Evolutionary conservation across 1,140 invertebrate genomes (phyloP), one percentile per base, ranked within the genome.

Genomic region (Bombyx mandarina): DNA sequence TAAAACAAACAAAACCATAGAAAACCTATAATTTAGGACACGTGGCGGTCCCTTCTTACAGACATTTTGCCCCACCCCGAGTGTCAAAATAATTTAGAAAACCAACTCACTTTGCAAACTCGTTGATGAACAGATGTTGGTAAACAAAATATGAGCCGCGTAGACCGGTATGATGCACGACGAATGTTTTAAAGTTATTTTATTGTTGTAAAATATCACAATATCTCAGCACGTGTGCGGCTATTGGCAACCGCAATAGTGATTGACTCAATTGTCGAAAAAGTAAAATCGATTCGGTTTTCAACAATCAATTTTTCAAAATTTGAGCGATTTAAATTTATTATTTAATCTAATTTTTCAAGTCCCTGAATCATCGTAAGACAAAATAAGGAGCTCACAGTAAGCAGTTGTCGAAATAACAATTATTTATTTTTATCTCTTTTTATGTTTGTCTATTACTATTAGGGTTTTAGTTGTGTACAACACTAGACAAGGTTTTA

Each of bases 191-290:
- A 79, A 86, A 75, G 64, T 68, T 73, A 70, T 82, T 66, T 74
- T 71, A 73, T 75, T 76, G 63, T 66, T 60, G 73, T 74, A 81
- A 83, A 85, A 83, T 81, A 83, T 78, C 73, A 82, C 75, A 84
- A 85, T 81, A 79, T 69, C 71, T 76, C 75, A 75, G 82, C 82
- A 86, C 83, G 80, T 86, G 83, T 86, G 79, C 82, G 79, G 79
- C 77, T 75, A 79, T 72, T 72, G 73, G 79, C 72, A 82, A 85
- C 81, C 75, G 82, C 80, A 82, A 74, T 77, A 70, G 65, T 67
- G 62, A 73, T 7, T 35, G 26, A 35, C 26, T 35, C 26, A 35
- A 35, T 35, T 35, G 26, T 35, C 26, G 26, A 35, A 35, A 35
- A 5, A 35, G 26, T 35, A 35, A 35, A 35, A 35, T 35, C 26